Evolutionary conservation across 2,113 vertebrate species (phyloP), one percentile per base, ranked within the genome.

Genomic region (Chlorodrepanis virens): DNA sequence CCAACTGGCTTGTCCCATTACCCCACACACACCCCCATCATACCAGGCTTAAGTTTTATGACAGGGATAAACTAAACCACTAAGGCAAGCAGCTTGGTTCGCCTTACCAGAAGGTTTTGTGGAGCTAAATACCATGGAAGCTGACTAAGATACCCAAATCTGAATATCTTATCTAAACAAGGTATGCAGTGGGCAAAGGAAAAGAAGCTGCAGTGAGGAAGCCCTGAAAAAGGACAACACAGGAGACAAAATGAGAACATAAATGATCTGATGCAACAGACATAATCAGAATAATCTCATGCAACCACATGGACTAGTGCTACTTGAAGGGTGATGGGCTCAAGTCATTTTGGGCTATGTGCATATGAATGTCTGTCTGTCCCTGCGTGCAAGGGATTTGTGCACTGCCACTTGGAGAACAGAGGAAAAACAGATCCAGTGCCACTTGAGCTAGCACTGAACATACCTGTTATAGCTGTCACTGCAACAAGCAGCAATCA

Each of bases 311-410:
- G 60, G 44, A 33, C 35, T 42, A 44, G 23, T 47, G 42, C 37
- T 83, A 35, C 50, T 50, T 39, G n/a, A 44, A 53, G 28, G 4
- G 4, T 69, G 71, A 44, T 37, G 24, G 37, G 42, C 29, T 79
- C 33, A 17, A 50, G 59, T 23, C 0, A 25, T 88, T 77, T 44
- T 40, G 50, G 45, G 33, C 23, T 83, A 49, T 0, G 0, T 75
- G 17, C 11, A 23, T 20, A 45, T 20, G 14, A 63, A 59, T 40
- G 11, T 45, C 59, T 60, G 65, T 24, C 52, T 75, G 61, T 39
- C 44, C 35, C 39, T 60, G n/a, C 52, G 57, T 76, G 42, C 67
- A n/a, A 67, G 61, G 24, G 23, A 12, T 63, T 63, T 83, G 29
- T 75, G 84, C 40, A 31, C 10, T 87, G 69, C 21, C 22, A 29